phyloP scores from a whole-genome alignment of 2,797 vertebrate genomes.

The Sciurus carolinensis region DNA sequence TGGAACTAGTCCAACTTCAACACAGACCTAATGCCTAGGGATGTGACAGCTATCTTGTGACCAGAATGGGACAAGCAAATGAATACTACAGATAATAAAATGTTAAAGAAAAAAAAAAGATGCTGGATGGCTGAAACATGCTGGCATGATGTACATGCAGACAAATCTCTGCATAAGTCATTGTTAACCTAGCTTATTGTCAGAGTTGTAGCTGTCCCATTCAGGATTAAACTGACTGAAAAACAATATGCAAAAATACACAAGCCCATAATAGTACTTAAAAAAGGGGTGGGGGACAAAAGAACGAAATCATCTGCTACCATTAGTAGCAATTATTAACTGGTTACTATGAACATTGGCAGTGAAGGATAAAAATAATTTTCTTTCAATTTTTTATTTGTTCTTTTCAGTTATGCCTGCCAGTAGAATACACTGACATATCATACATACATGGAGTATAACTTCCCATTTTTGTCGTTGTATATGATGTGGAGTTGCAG shows the following conservation, averaged over 20 bases:
- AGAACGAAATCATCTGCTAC: constrained; percentile 37
- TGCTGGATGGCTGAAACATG: not conserved
- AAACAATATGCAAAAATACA: constrained; percentile 7
- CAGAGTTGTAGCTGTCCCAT: not conserved
- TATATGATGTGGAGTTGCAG: no score
- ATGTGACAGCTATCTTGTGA: constrained; percentile 33
- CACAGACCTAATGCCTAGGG: not conserved
- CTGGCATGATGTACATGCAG: not conserved
- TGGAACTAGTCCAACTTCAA: not conserved
- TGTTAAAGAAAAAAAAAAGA: not conserved
- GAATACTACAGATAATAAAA: not conserved
- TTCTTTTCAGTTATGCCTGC: no score
- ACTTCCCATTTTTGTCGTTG: no score
- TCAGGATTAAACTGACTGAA: not conserved
- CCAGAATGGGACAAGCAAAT: constrained; percentile 21
- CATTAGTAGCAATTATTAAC: not conserved
- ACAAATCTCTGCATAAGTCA: not conserved
- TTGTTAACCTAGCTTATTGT: not conserved
- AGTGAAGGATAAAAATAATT: not conserved
- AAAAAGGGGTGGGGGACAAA: constrained; percentile 9
- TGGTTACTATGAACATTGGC: not conserved
- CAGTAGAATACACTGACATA: no score
- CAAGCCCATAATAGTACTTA: not conserved
- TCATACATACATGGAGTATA: no score
- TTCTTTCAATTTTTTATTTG: no score